Evolutionary conservation across 2,113 vertebrate genomes (phyloP).

Genomic region (Caretta caretta): DNA sequence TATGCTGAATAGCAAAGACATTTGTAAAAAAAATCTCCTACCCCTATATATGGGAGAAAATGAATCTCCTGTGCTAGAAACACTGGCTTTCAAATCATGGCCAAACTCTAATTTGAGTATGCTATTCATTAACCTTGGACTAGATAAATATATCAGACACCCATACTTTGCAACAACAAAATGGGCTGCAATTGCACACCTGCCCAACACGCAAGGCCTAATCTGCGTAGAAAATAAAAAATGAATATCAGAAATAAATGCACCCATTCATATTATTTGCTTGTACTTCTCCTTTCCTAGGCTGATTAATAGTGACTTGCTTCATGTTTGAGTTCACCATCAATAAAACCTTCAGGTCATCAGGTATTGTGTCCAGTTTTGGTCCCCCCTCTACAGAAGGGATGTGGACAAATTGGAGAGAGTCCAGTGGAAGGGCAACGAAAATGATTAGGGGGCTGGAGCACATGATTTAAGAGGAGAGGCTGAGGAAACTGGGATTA

Average conservation of each 20-base stretch:
- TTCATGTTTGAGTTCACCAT: neutral
- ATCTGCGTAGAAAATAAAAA: neutral
- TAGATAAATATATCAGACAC: neutral
- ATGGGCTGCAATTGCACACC: neutral
- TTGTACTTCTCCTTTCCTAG: neutral
- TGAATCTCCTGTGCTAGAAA: neutral
- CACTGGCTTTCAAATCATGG: neutral
- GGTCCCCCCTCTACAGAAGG: too few species aligned
- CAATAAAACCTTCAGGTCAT: neutral
- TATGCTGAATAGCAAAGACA: neutral
- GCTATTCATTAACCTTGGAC: neutral
- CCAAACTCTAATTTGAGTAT: neutral
- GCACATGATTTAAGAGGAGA: too few species aligned
- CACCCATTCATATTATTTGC: neutral
- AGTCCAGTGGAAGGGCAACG: too few species aligned
- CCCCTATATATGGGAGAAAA: neutral
- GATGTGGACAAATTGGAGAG: too few species aligned
- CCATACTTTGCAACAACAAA: neutral
- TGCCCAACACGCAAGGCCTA: neutral
- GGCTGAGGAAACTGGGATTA: too few species aligned
- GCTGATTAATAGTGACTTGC: neutral
- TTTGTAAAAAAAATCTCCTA: neutral
- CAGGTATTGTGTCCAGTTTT: too few species aligned
- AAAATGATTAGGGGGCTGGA: too few species aligned
- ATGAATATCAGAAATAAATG: neutral